Percentiles rank a stretch among this genome's conserved stretches.
Conservation (phyloP, 2,888 invertebrate species). For the Parthenolecanium corni region DNA sequence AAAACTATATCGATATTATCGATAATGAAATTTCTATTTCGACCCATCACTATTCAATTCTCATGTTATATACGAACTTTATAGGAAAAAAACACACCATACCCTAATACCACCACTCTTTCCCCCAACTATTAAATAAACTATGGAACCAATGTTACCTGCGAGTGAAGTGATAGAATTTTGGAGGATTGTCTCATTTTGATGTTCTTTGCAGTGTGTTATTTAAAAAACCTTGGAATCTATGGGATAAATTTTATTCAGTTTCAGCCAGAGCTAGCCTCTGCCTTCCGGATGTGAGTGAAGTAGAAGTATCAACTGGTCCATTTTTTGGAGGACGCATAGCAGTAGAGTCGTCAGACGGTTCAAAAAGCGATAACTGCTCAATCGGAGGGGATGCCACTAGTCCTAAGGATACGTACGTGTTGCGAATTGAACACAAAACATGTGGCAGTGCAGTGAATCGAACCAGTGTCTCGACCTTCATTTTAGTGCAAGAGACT, state of each 20-base stretch:
- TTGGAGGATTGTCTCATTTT: too few relatives aligned
- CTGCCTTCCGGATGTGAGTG: conserved; percentile 66
- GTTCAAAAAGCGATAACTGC: conserved; percentile 45
- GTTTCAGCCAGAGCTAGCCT: conserved; percentile 71
- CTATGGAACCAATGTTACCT: too few relatives aligned
- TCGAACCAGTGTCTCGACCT: conserved; percentile 66
- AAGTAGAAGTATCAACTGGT: conserved; percentile 71
- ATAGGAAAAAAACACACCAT: too few relatives aligned
- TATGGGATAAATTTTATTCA: conserved; percentile 37
- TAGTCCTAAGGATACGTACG: conserved; percentile 60
- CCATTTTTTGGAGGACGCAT: conserved; percentile 69
- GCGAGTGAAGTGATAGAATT: too few relatives aligned
- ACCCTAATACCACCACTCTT: too few relatives aligned
- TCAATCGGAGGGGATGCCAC: conserved; percentile 61
- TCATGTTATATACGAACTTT: too few relatives aligned
- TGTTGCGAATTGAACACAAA: conserved; percentile 59
- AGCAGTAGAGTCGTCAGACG: conserved; percentile 57
- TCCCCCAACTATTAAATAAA: too few relatives aligned
- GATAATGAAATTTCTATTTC: too few relatives aligned
- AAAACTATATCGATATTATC: too few relatives aligned
- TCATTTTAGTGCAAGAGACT: conserved; percentile 72
- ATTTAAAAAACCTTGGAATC: too few relatives aligned
- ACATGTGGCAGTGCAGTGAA: conserved; percentile 64
- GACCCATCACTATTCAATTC: too few relatives aligned
- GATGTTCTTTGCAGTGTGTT: too few relatives aligned